These are phyloP conservation scores for Athene cunicularia DNA, from an alignment of 2,113 vertebrate species.

Conservation along the genomic window DNA sequence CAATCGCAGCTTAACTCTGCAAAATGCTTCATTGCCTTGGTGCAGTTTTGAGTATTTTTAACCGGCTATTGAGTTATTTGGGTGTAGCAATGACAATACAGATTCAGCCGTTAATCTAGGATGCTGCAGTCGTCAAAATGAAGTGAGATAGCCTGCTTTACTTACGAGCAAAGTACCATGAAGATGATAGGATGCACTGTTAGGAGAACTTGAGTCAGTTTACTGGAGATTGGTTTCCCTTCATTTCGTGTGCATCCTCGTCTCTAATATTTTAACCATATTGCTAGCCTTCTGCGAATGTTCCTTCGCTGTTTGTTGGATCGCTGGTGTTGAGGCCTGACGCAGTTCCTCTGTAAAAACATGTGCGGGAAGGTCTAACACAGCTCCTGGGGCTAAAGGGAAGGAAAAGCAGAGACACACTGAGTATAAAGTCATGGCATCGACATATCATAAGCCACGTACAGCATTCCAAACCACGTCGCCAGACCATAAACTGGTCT, in stretches of 20 bases:
- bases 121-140: not conserved
- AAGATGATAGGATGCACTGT: not conserved
- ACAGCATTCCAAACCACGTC: not conserved
- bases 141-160: not conserved
- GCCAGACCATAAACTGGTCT: not conserved
- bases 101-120: not conserved
- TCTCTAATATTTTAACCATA: not conserved
- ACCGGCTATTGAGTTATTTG: not conserved
- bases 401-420: not conserved
- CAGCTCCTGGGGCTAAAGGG: not conserved
- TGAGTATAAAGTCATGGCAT: too few species aligned
- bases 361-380: not conserved
- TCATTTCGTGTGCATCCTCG: not conserved
- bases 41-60: not conserved
- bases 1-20: not conserved
- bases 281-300: not conserved
- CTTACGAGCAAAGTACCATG: not conserved
- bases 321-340: not conserved
- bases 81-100: not conserved
- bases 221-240: not conserved
- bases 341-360: not conserved
- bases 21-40: not conserved
- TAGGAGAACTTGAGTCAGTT: not conserved
- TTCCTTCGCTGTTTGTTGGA: not conserved
- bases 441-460: accelerated